phyloP scores from a whole-genome alignment of 2,888 invertebrate genomes.

The Arge pagana region DNA sequence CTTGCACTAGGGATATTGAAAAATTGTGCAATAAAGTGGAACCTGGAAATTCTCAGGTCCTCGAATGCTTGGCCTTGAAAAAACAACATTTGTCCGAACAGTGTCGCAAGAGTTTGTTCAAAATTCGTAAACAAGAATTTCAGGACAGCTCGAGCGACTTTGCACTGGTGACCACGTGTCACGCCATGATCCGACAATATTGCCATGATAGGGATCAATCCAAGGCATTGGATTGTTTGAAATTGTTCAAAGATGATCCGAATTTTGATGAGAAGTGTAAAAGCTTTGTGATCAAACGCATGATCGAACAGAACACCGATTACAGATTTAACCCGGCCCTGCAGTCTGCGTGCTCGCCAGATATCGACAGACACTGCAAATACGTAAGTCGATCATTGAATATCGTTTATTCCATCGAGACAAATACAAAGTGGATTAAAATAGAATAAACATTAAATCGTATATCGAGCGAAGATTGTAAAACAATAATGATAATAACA shows the following conservation, averaged over 20 bases:
- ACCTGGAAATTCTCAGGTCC: constrained; percentile 70
- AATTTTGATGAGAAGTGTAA: constrained; percentile 85
- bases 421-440: too few relatives aligned
- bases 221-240: constrained; percentile 77
- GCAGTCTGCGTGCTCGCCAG: constrained; percentile 78
- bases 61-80: constrained; percentile 74
- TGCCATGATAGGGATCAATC: constrained; percentile 75
- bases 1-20: constrained; percentile 80
- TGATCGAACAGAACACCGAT: constrained; percentile 90
- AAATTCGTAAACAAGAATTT: constrained; percentile 83
- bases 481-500: not conserved
- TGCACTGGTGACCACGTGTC: constrained; percentile 81
- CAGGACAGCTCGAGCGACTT: constrained; percentile 88
- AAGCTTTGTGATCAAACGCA: constrained; percentile 80
- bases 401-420: too few relatives aligned
- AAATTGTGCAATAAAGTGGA: constrained; percentile 71
- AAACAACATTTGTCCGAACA: constrained; percentile 66
- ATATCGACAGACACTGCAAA: constrained; percentile 77
- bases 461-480: too few relatives aligned
- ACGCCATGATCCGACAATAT: constrained; percentile 82
- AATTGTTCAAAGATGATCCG: constrained; percentile 75
- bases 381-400: too few relatives aligned
- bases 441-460: too few relatives aligned
- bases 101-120: constrained; percentile 84
- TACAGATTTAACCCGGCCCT: constrained; percentile 86